These are phyloP conservation scores for Drosophila prostipennis DNA, from an alignment of 2,888 invertebrate genomes.

Conservation along the genomic window DNA sequence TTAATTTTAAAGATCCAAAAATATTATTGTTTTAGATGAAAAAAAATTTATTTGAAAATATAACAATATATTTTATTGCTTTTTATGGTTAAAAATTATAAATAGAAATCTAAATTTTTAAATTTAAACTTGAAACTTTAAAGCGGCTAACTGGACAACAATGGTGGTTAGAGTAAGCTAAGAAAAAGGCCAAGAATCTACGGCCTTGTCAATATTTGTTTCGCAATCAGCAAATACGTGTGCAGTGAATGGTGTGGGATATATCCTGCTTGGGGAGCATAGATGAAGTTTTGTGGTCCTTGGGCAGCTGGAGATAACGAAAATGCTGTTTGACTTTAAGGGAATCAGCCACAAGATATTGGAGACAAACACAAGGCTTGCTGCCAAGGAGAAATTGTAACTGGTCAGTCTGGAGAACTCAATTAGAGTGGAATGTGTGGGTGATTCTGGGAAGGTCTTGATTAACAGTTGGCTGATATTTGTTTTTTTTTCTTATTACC, in stretches of 20 bases:
- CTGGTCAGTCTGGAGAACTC: constrained; percentile 4
- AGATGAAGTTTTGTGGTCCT: constrained; percentile 31
- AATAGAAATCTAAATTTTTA: too few species aligned
- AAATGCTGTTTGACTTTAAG: constrained; percentile 57
- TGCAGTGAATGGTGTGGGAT: constrained; percentile 39
- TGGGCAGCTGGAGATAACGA: constrained; percentile 41
- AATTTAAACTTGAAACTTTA: background rate
- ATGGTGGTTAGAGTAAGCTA: background rate
- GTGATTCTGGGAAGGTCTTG: background rate
- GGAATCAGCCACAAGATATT: constrained; percentile 21
- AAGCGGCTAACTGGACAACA: constrained; percentile 10
- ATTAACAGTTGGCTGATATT: constrained; percentile 11
- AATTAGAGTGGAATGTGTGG: constrained; percentile 42
- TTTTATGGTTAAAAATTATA: too few species aligned
- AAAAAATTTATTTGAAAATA: too few species aligned
- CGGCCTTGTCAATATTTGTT: constrained; percentile 75
- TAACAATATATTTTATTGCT: too few species aligned
- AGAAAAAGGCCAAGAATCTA: constrained; percentile 18
- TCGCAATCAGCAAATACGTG: constrained; percentile 72
- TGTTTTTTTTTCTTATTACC: background rate
- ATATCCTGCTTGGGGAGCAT: constrained; percentile 28
- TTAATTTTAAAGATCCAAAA: too few species aligned
- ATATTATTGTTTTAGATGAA: too few species aligned
- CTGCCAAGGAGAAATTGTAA: constrained; percentile 9
- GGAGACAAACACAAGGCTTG: constrained; percentile 12